Percentiles rank a stretch among this genome's conserved stretches.
Evolutionary conservation across 2,797 vertebrate genomes (phyloP).

Genomic region (Lutjanus argentimaculatus): DNA sequence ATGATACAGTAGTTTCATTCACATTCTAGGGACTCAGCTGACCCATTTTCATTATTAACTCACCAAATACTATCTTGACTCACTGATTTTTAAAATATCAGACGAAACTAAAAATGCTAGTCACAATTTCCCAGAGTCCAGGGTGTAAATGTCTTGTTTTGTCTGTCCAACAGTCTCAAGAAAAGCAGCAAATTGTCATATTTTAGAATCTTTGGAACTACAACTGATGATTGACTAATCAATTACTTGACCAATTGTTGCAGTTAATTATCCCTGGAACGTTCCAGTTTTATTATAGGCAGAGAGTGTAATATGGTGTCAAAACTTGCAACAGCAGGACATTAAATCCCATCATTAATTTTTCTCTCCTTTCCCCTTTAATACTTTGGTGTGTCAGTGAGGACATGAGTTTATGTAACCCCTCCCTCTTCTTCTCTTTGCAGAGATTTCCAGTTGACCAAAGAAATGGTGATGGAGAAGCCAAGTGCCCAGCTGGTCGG

Average conservation of each 20-base stretch:
- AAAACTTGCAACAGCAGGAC: not conserved
- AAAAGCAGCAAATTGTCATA: not conserved
- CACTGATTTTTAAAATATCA: too few relatives aligned
- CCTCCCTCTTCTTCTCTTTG: not conserved
- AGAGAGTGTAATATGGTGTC: not conserved
- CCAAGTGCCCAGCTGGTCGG: conserved; percentile 99
- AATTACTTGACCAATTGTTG: not conserved
- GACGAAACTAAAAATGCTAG: too few relatives aligned
- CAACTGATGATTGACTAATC: not conserved
- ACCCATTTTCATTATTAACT: too few relatives aligned
- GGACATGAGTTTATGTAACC: not conserved
- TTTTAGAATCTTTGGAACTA: not conserved
- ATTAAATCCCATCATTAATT: not conserved
- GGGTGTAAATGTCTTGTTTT: too few relatives aligned
- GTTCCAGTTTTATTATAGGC: too few relatives aligned
- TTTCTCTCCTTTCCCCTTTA: not conserved
- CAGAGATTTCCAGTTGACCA: conserved; percentile 95
- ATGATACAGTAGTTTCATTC: too few relatives aligned
- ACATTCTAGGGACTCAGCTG: too few relatives aligned
- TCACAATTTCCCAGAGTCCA: too few relatives aligned
- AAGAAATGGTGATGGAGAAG: conserved; percentile 99
- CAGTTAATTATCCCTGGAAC: not conserved
- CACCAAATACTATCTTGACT: too few relatives aligned
- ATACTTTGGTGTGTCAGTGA: not conserved
- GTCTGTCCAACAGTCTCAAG: too few relatives aligned